Percentiles rank a stretch among this genome's conserved stretches.
These are phyloP conservation scores for Psilopsiagon aurifrons DNA, from an alignment of 2,113 vertebrate genomes.

Conservation along the genomic window DNA sequence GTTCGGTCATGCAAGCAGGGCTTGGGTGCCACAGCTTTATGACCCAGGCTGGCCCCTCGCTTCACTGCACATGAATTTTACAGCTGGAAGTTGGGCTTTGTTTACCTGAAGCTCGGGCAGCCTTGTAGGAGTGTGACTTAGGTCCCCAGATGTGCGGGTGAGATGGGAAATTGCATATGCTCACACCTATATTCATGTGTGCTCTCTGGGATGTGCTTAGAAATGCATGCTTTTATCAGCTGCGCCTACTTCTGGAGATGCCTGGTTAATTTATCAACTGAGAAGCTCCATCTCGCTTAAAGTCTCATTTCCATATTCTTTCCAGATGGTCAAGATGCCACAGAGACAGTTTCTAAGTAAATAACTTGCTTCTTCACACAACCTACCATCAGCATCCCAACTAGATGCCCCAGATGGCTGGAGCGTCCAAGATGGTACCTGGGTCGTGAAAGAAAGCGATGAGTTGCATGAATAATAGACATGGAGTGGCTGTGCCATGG, in stretches of 20 bases:
- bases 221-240: not conserved
- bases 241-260: not conserved
- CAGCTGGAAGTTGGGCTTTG: not conserved
- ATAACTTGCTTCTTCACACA: constrained; percentile 31
- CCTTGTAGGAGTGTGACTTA: not conserved
- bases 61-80: not conserved
- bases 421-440: not conserved
- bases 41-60: not conserved
- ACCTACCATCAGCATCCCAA: not conserved
- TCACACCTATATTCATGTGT: not conserved
- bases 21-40: not conserved
- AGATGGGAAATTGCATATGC: not conserved
- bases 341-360: constrained; percentile 59
- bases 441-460: not conserved
- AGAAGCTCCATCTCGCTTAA: not conserved
- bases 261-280: constrained; percentile 44
- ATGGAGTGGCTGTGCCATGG: accelerated
- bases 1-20: not conserved
- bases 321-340: constrained; percentile 69
- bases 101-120: not conserved
- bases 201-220: not conserved
- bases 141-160: not conserved
- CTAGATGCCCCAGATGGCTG: constrained; percentile 29
- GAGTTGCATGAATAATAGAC: not conserved
- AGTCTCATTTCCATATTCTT: constrained; percentile 68